These are phyloP conservation scores for Pandion haliaetus DNA, from an alignment of 2,113 vertebrate species.

Conservation along the genomic window DNA sequence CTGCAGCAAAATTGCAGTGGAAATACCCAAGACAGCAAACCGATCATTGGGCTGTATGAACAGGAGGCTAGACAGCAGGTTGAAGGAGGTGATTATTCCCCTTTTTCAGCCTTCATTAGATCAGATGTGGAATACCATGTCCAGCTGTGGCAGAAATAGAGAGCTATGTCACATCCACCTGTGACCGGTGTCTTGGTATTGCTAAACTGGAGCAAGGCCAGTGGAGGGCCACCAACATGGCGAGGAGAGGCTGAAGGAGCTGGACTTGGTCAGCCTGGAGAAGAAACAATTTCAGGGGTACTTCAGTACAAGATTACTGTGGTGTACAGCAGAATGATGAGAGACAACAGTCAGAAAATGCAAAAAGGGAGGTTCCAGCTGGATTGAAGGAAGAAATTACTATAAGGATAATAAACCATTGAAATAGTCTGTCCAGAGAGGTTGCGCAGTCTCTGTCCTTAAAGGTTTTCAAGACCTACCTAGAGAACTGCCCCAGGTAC, in stretches of 20 bases:
- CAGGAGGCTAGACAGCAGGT: background rate
- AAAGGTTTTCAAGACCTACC: background rate
- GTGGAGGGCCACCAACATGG: background rate
- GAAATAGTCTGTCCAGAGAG: background rate
- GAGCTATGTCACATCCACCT: no score
- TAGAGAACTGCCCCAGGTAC: background rate
- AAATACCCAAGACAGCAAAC: accelerated
- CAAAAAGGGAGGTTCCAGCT: background rate
- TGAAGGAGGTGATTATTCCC: background rate
- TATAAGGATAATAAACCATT: background rate
- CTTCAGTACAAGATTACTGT: background rate
- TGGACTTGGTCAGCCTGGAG: background rate
- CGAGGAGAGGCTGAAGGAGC: background rate
- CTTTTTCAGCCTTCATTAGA: background rate
- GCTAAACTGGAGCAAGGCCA: background rate
- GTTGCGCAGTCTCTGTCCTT: background rate
- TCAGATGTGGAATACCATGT: background rate
- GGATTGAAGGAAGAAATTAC: background rate
- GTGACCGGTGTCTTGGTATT: background rate
- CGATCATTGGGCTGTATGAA: background rate
- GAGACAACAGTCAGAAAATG: background rate
- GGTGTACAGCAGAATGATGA: background rate
- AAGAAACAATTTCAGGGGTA: background rate
- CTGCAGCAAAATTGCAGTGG: background rate
- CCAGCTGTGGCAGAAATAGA: background rate